Base-by-base conservation (phyloP, 2,797 vertebrate genomes). In the Etheostoma nigrum region DNA sequence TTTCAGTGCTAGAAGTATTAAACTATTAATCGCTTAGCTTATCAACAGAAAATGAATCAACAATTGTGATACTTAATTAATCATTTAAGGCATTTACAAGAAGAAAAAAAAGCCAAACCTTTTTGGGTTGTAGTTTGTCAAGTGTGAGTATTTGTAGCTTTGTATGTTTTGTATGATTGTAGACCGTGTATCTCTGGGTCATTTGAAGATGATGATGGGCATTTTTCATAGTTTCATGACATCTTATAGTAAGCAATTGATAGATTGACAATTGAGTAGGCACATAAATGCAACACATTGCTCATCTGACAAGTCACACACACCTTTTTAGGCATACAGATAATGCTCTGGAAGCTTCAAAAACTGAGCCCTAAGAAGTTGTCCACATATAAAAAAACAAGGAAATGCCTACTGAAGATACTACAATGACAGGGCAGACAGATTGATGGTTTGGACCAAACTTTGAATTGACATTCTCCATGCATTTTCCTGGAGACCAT, bases 391-490 rank as follows among this genome's bases (percentile, higher is more conserved):
- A 11, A 40, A 15, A 63, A 57, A 21, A 62, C 67, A 79, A 82
- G 74, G 54, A 18, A 16, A 27, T 6, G 54, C 36, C 57, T 66
- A 33, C 44, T 63, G 54, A 74, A 49, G 44, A 78, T 83, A 76
- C 51, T 72, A 9, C 49, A 18, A 2, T 57, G 71, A 81, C 82
- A 63, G 85, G 10, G 67, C 86, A 92, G 91, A 91, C 87, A 79
- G 88, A 91, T 61, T 81, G 73, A 91, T 89, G 8, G 76, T 73
- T 69, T 40, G 72, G 72, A 73, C 66, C 78, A 57, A 84, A 73
- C 77, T 60, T 5, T 23, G 36, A 75, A 61, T 81, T 78, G 61
- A 84, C 70, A 60, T 74, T 55, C 66, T 73, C 30, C 55, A 59
- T 69, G 59, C 40, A 53, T 82, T 78, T 78, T 61, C 78, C 67